Evolutionary conservation across 2,113 vertebrate genomes (phyloP).

Genomic region (Chamaea fasciata): DNA sequence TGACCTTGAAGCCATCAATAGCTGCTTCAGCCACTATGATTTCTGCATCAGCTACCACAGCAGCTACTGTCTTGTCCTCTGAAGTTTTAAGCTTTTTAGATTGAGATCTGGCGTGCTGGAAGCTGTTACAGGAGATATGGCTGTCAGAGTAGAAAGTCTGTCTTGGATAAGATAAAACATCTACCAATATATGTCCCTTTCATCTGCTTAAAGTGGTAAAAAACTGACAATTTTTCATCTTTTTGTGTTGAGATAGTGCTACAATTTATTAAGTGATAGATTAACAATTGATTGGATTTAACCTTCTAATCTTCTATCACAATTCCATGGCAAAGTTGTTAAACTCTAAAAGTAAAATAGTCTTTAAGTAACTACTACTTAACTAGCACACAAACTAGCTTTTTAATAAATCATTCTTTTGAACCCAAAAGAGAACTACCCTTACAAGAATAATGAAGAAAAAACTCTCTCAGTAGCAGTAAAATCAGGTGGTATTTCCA

Average conservation of each 20-base stretch:
- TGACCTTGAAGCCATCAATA: constrained; percentile 60
- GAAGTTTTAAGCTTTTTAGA: constrained; percentile 87
- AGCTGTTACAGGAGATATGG: constrained; percentile 71
- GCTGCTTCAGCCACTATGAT: constrained; percentile 36
- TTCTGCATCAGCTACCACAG: constrained; percentile 55
- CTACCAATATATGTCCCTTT: constrained; percentile 50
- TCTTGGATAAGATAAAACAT: constrained; percentile 60
- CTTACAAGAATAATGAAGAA: background rate
- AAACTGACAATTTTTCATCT: constrained; percentile 51
- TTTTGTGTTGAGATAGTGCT: constrained; percentile 52
- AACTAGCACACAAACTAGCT: background rate
- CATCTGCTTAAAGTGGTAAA: constrained; percentile 44
- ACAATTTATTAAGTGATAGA: constrained; percentile 59
- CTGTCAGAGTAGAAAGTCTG: constrained; percentile 63
- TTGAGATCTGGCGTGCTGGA: constrained; percentile 76
- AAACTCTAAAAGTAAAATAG: constrained; percentile 35
- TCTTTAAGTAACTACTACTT: constrained; percentile 1
- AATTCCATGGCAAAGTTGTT: background rate
- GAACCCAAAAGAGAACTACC: background rate
- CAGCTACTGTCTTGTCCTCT: constrained; percentile 70
- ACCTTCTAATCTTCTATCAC: constrained; percentile 27
- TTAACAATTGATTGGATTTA: constrained; percentile 49
- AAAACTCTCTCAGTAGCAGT: background rate
- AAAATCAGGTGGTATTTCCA: background rate
- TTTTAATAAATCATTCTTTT: background rate